Conservation (phyloP, 2,888 invertebrate genomes). For the Clanis bilineata region DNA sequence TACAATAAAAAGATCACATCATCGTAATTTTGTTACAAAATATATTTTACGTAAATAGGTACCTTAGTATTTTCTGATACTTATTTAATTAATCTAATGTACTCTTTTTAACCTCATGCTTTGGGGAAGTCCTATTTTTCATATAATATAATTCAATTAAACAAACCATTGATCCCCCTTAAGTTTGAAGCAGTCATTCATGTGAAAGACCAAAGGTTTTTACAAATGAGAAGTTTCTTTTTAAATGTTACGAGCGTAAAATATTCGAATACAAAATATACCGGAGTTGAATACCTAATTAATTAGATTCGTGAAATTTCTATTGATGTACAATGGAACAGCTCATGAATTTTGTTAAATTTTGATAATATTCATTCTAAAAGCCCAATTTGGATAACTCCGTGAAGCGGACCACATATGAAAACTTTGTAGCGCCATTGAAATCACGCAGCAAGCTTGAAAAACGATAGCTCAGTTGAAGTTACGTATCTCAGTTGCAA, state of each 20-base stretch:
- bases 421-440: neutral
- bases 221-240: constrained; percentile 4
- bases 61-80: neutral
- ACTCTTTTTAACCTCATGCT: neutral
- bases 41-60: neutral
- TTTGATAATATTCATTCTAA: neutral
- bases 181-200: constrained; percentile 1
- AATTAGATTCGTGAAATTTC: neutral
- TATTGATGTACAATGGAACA: neutral
- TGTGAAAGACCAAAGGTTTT: constrained; percentile 6
- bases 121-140: neutral
- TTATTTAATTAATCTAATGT: neutral
- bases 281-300: neutral
- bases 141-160: constrained; percentile 3
- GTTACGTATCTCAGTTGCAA: too few relatives aligned
- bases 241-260: neutral
- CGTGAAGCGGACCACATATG: too few relatives aligned
- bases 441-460: too few relatives aligned
- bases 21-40: too few relatives aligned
- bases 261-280: constrained; percentile 2
- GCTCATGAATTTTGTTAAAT: neutral
- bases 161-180: constrained; percentile 5
- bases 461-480: too few relatives aligned
- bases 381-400: too few relatives aligned
- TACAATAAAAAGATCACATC: too few relatives aligned